Percentiles rank a stretch among this genome's conserved stretches.
phyloP scores from a whole-genome alignment of 2,797 vertebrate genomes.

The Alouatta caraya region DNA sequence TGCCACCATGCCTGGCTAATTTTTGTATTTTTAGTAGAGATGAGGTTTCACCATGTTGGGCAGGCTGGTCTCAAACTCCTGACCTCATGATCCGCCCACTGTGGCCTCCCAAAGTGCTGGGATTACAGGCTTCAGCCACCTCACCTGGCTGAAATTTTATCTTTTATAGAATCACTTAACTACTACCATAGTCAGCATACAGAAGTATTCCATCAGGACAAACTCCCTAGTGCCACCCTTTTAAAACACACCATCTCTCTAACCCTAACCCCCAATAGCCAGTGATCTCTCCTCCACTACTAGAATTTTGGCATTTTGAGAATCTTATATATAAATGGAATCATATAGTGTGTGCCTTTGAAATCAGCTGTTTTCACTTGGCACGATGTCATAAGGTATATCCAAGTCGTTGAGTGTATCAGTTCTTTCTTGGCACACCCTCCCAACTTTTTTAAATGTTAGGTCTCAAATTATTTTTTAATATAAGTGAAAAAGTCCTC shows the following conservation, averaged over 20 bases:
- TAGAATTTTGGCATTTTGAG: slow-evolving; percentile 35
- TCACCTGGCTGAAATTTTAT: neutral
- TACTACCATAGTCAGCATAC: neutral
- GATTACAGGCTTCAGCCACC: neutral
- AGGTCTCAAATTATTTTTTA: slow-evolving; percentile 26
- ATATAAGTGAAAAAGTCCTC: neutral
- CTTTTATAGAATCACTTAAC: neutral
- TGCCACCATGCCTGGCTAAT: neutral
- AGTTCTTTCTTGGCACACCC: neutral
- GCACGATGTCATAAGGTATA: neutral
- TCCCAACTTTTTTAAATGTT: neutral
- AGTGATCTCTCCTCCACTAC: neutral
- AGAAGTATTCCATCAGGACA: neutral
- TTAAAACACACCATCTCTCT: neutral
- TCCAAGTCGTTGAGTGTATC: neutral
- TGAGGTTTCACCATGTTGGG: neutral
- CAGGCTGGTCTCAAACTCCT: neutral
- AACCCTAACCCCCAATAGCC: neutral
- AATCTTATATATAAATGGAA: neutral
- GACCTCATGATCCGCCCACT: neutral
- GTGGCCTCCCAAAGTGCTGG: neutral
- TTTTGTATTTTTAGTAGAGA: neutral
- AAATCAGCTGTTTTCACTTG: neutral
- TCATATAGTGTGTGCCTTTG: neutral
- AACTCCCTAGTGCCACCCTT: neutral